A percentile compares a stretch with the other conserved stretches of the same genome.
Evolutionary conservation across 2,888 invertebrate genomes (phyloP).

Genomic region (Neocrepidodera transversa): DNA sequence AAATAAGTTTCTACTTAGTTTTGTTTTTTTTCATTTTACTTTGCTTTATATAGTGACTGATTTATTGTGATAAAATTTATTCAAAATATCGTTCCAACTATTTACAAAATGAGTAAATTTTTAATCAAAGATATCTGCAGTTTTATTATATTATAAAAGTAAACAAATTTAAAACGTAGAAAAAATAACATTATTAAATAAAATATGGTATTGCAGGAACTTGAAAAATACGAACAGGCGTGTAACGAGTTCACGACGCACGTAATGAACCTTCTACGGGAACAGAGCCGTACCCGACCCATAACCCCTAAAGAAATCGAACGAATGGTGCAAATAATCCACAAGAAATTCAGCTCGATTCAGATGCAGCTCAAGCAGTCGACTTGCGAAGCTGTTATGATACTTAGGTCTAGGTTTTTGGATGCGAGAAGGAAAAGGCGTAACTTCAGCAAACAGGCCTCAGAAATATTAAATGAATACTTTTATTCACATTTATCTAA

Average conservation of each 20-base stretch:
- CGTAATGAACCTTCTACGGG: slow-evolving; percentile 95
- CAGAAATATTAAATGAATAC: slow-evolving; percentile 99
- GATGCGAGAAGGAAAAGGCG: slow-evolving; percentile 89
- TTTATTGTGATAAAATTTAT: too few relatives aligned
- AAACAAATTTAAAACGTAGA: too few relatives aligned
- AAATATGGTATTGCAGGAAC: slow-evolving; percentile 64
- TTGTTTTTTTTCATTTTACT: too few relatives aligned
- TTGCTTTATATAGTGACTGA: too few relatives aligned
- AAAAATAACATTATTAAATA: too few relatives aligned
- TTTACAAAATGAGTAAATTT: too few relatives aligned
- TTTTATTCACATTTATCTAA: slow-evolving; percentile 99
- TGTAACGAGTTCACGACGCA: slow-evolving; percentile 99
- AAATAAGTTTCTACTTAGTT: too few relatives aligned
- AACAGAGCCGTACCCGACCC: slow-evolving; percentile 96
- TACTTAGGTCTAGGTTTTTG: slow-evolving; percentile 83
- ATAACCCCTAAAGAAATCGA: slow-evolving; percentile 99
- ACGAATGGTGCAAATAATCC: slow-evolving; percentile 98
- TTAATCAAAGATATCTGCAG: too few relatives aligned
- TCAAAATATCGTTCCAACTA: too few relatives aligned
- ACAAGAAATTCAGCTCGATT: slow-evolving; percentile 97
- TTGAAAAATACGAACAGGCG: slow-evolving; percentile 99
- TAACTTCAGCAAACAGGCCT: slow-evolving; percentile 99
- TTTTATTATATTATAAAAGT: too few relatives aligned
- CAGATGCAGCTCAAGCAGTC: slow-evolving; percentile 99
- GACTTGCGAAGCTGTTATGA: slow-evolving; percentile 99